phyloP scores from a whole-genome alignment of 2,797 vertebrate species.

The Sebastes glaucus region DNA sequence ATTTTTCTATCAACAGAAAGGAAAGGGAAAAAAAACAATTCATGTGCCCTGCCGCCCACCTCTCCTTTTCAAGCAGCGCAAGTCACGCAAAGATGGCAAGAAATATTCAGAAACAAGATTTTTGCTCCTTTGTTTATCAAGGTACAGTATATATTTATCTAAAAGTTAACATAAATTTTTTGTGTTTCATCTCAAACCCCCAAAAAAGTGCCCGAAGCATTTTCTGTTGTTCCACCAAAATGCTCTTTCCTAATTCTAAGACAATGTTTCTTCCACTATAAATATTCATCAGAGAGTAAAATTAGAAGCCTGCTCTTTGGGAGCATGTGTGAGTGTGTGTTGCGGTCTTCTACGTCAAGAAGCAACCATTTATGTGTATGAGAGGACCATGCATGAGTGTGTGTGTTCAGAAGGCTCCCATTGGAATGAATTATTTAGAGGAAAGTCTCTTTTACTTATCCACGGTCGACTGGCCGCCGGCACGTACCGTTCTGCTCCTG shows the following conservation, averaged over 20 bases:
- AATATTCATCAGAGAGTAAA: slow-evolving; percentile 76
- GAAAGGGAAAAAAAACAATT: neutral
- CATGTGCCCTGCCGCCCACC: neutral
- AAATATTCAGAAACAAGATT: neutral
- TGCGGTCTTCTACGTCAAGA: slow-evolving; percentile 39
- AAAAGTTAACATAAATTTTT: neutral
- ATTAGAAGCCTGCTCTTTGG: slow-evolving; percentile 65
- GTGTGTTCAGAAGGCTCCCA: slow-evolving; percentile 62
- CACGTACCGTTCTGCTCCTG: slow-evolving; percentile 63
- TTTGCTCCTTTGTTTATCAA: neutral
- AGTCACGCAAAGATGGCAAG: neutral
- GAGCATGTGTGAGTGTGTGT: slow-evolving; percentile 32
- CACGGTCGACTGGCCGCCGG: slow-evolving; percentile 64
- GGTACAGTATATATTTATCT: neutral
- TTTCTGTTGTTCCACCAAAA: slow-evolving; percentile 36
- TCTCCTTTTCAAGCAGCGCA: neutral
- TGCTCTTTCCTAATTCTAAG: slow-evolving; percentile 34
- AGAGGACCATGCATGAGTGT: slow-evolving; percentile 36
- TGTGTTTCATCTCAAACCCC: neutral
- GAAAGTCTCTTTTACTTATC: slow-evolving; percentile 77
- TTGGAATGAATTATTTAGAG: slow-evolving; percentile 80
- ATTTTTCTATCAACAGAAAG: neutral
- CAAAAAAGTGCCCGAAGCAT: slow-evolving; percentile 5
- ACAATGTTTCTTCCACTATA: slow-evolving; percentile 63
- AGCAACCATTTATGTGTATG: slow-evolving; percentile 39